Evolutionary conservation across 2,888 invertebrate species (phyloP), one percentile per base, ranked within the genome.

Genomic region (Nomada goodeniana): DNA sequence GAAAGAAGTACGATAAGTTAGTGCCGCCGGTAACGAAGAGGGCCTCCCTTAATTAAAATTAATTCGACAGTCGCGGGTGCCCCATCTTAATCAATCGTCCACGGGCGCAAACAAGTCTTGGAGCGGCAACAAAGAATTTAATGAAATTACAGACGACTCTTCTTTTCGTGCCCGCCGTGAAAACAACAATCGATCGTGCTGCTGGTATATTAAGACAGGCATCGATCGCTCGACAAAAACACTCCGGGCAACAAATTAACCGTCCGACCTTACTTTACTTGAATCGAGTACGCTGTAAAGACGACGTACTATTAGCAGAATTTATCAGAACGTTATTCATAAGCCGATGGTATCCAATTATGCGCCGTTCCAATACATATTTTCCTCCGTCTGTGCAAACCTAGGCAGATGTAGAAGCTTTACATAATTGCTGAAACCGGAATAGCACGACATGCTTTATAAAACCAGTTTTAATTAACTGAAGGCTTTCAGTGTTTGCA

Each of bases 191-290:
- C 65, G 60, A 44, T 72, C 68, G 20, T 26, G 11, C 44, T 15
- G 29, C 36, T 76, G 74, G 86, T 86, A 82, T 85, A 86, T 83
- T 72, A 71, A 72, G 59, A 42, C 68, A 23, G 15, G 64, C 83
- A 69, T 82, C 74, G 76, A 84, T 86, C 78, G 74, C 64, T 69
- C 72, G 53, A 65, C 20, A n/a, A 36, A 65, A 82, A 63, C 64
- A 69, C 55, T 52, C 36, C 9, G 61, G 47, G 23, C 63, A 50
- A 68, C 20, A 70, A 76, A 81, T 72, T 55, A 55, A 15, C 47
- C 63, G 7, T 11, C 20, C 11, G 0, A 2, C 3, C 23, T 47
- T 36, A 13, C 9, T 67, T 73, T 15, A 9, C 36, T 36, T 7
- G 36, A 15, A 15, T 47, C 47, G 47, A 13, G 47, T 47, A 47